Percentiles rank a stretch among this genome's conserved stretches.
Evolutionary conservation across 1,140 invertebrate species (phyloP).

Genomic region (Lucilia cuprina): DNA sequence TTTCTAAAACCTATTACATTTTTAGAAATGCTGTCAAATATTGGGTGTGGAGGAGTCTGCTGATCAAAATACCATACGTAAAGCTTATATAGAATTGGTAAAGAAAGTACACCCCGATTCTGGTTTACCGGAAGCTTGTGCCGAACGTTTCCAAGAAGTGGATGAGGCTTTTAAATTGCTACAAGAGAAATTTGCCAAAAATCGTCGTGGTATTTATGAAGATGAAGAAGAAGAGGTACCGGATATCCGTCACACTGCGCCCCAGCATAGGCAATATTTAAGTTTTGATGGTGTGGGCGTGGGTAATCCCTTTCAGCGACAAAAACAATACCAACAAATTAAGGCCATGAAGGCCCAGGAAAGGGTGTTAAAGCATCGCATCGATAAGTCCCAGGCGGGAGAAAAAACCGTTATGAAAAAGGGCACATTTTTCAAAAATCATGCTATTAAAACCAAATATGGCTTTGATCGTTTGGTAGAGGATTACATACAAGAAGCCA

Average conservation of each 20-base stretch:
- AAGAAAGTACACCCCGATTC: slow-evolving; percentile 87
- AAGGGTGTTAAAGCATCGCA: slow-evolving; percentile 77
- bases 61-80: slow-evolving; percentile 74
- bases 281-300: slow-evolving; percentile 78
- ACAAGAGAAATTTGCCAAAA: slow-evolving; percentile 67
- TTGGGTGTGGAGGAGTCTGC: slow-evolving; percentile 72
- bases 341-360: slow-evolving; percentile 76
- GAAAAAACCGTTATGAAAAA: slow-evolving; percentile 76
- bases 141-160: slow-evolving; percentile 76
- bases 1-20: neutral
- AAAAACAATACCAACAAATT: slow-evolving; percentile 76
- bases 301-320: slow-evolving; percentile 78
- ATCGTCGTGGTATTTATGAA: slow-evolving; percentile 61
- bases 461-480: slow-evolving; percentile 88
- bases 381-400: slow-evolving; percentile 71
- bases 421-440: slow-evolving; percentile 67
- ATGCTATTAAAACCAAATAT: slow-evolving; percentile 82
- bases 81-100: slow-evolving; percentile 76
- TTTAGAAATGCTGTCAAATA: slow-evolving; percentile 71
- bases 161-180: slow-evolving; percentile 66
- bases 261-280: slow-evolving; percentile 87
- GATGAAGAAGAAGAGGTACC: slow-evolving; percentile 63
- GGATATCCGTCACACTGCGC: slow-evolving; percentile 78
- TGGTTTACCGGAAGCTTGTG: slow-evolving; percentile 70
- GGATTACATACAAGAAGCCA: slow-evolving; percentile 89